Evolutionary conservation across 1,140 invertebrate genomes (phyloP), one percentile per base, ranked within the genome.

Genomic region (Ceratina australensis): DNA sequence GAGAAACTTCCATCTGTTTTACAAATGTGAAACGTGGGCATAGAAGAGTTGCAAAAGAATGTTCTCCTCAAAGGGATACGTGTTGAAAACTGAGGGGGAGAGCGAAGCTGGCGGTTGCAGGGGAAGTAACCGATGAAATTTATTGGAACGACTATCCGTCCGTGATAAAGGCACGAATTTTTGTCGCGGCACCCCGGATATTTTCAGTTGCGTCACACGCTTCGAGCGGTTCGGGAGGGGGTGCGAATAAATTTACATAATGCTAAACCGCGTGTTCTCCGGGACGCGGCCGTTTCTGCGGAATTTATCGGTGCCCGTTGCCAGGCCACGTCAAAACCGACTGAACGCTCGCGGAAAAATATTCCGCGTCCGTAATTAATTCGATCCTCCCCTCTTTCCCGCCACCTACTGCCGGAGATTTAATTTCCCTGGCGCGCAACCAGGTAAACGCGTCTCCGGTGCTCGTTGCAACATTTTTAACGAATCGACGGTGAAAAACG

Each of bases 101-200:
- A 42, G 33, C 5, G 33, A 42, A 42, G 33, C 33, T 42, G 33
- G 5, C 10, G 33, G 33, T 42, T 42, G 33, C 33, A 10, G 10
- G 33, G 33, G 33, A 42, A 42, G 5, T 42, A 42, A 42, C 5
- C 33, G 33, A 42, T 42, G 52, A 26, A 22, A 73, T 64, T 73
- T 42, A 73, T 73, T 47, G 60, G 33, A 64, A 63, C 49, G 49
- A 26, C 15, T 28, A 16, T 49, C 10, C 33, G 22, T 42, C 13
- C 42, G 50, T 33, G 57, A 63, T 64, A 64, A 81, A 80, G 56
- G 26, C 33, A 47, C 22, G 68, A 64, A 74, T 81, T 80, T 79
- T 79, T 60, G 64, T 69, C 78, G 76, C 47, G 60, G 66, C 15
- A 63, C 20, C 42, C 42, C 42, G 54, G 8, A 28, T 54, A 42